A percentile compares a stretch with the other conserved stretches of the same genome.
Conservation (phyloP, 2,113 vertebrate species). For the Phoxinus phoxinus region DNA sequence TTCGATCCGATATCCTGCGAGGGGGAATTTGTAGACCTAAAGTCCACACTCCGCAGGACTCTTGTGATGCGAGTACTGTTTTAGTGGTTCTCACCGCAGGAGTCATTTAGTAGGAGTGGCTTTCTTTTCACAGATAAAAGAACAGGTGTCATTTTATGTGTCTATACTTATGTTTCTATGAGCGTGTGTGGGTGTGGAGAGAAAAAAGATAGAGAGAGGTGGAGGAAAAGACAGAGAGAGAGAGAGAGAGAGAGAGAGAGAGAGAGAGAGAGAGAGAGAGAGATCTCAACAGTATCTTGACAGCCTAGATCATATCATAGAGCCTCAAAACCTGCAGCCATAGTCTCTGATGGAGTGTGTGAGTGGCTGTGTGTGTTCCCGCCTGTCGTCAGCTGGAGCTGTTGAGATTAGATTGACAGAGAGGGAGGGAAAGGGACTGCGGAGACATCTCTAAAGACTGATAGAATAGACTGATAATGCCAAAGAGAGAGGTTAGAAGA, state of each 20-base stretch:
- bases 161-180: not conserved
- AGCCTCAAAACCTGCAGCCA: conserved; percentile 14
- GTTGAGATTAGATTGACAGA: conserved; percentile 40
- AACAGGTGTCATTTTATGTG: conserved; percentile 42
- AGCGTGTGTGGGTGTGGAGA: not conserved
- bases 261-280: conserved; percentile 1
- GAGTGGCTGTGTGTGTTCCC: conserved; percentile 42
- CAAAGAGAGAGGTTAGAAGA: conserved; percentile 10
- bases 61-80: not conserved
- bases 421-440: not conserved
- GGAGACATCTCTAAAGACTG: conserved; percentile 37
- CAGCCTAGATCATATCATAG: conserved; percentile 30
- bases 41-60: not conserved
- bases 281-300: conserved; percentile 30
- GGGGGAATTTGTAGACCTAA: conserved; percentile 14
- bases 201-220: not conserved
- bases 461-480: conserved; percentile 34
- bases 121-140: conserved; percentile 11
- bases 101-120: conserved; percentile 18
- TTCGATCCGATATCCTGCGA: not conserved
- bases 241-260: not conserved
- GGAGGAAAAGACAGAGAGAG: not conserved
- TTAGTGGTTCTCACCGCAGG: not conserved
- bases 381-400: conserved; percentile 9
- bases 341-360: conserved; percentile 34